A percentile compares a stretch with the other conserved stretches of the same genome.
phyloP scores from a whole-genome alignment of 2,113 vertebrate species.

The Spea multiplicata region DNA sequence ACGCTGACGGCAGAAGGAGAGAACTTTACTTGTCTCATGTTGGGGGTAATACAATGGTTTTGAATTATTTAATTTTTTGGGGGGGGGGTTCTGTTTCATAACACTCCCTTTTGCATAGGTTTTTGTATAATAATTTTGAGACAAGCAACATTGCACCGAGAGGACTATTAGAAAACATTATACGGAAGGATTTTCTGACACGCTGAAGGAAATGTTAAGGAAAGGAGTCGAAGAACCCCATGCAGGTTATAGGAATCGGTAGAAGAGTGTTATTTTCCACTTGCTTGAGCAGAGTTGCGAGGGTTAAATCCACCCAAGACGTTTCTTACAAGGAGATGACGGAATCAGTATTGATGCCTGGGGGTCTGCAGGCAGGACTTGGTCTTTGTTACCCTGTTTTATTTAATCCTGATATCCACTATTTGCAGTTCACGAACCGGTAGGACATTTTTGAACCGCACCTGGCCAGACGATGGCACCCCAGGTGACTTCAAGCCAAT shows the following conservation, averaged over 20 bases:
- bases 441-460: not conserved
- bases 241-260: not conserved
- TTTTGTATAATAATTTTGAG: constrained; percentile 64
- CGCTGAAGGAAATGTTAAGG: constrained; percentile 35
- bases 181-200: not conserved
- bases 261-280: not conserved
- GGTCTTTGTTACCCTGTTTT: not conserved
- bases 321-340: not conserved
- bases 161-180: constrained; percentile 34
- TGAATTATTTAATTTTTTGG: constrained; percentile 54
- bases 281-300: not conserved
- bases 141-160: constrained; percentile 46
- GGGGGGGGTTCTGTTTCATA: constrained; percentile 48
- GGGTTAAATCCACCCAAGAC: not conserved
- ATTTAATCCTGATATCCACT: constrained; percentile 3
- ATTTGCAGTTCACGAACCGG: constrained; percentile 15
- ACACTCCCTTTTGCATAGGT: constrained; percentile 58
- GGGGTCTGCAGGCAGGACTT: constrained; percentile 16
- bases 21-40: constrained; percentile 51
- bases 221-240: not conserved
- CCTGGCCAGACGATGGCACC: too few species aligned
- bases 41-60: constrained; percentile 63
- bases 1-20: constrained; percentile 57
- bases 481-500: too few species aligned
- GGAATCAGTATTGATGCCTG: not conserved